These are phyloP conservation scores for Philereme vetulata DNA, from an alignment of 2,888 invertebrate genomes.

Conservation along the genomic window DNA sequence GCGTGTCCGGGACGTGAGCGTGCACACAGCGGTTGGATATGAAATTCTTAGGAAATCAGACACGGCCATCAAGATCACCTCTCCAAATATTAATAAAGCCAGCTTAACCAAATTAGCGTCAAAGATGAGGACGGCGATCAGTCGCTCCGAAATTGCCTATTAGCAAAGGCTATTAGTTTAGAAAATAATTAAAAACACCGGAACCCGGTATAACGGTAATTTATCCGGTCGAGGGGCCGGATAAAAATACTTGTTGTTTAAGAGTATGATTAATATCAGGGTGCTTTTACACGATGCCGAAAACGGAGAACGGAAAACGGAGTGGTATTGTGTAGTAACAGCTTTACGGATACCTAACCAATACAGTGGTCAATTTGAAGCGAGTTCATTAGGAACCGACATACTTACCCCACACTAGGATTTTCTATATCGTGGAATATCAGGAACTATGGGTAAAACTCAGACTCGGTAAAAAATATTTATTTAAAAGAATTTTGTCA, in stretches of 20 bases:
- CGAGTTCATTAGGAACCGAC: too few relatives aligned
- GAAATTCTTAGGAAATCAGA: too few relatives aligned
- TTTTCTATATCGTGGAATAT: too few relatives aligned
- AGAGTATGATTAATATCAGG: slow-evolving; percentile 44
- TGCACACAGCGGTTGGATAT: too few relatives aligned
- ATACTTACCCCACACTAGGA: neutral
- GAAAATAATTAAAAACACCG: slow-evolving; percentile 56
- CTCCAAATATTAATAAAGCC: slow-evolving; percentile 20
- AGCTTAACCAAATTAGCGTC: slow-evolving; percentile 34
- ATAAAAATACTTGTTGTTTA: slow-evolving; percentile 43
- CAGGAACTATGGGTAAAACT: too few relatives aligned
- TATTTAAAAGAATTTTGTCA: too few relatives aligned
- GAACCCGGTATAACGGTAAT: slow-evolving; percentile 44
- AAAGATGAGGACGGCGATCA: slow-evolving; percentile 30
- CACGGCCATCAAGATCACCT: slow-evolving; percentile 4
- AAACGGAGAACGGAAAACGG: too few relatives aligned
- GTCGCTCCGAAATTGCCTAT: slow-evolving; percentile 34
- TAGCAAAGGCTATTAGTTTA: slow-evolving; percentile 44
- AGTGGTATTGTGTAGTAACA: too few relatives aligned
- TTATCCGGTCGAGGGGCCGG: slow-evolving; percentile 40
- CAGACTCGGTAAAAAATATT: too few relatives aligned
- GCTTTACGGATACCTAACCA: too few relatives aligned
- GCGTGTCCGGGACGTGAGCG: too few relatives aligned
- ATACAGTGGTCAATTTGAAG: too few relatives aligned
- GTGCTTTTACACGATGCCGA: slow-evolving; percentile 2